Evolutionary conservation across 2,797 vertebrate genomes (phyloP), one percentile per base, ranked within the genome.

Genomic region (Erpetoichthys calabaricus): DNA sequence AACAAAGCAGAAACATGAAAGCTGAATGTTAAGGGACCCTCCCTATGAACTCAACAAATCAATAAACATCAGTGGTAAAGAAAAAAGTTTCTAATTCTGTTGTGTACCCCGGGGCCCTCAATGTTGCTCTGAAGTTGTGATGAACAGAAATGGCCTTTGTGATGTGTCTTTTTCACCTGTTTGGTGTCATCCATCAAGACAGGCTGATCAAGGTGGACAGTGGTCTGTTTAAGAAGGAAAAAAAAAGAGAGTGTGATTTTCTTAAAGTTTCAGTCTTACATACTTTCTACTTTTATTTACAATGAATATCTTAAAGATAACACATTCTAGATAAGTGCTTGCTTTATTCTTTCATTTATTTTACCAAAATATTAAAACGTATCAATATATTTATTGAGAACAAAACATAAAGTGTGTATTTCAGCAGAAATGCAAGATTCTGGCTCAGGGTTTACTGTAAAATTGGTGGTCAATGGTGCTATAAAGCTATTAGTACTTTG

Each of bases 1-100:
- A 91, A 89, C 90, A 93, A 94, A 92, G 89, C 79, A 79, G 73
- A 86, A 83, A 92, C 92, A 91, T 92, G 86, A 94, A 95, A 92
- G 90, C 78, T 71, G 77, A 80, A 77, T 90, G 88, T 91, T 91
- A 91, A 90, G 87, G 76, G 82, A 85, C 79, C 86, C 80, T 85
- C 84, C 71, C 84, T 87, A 83, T 89, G 90, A 93, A 91, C 86
- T 78, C 76, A 79, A 76, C 77, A 77, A 88, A 93, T 97, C 94
- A 92, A 98, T 96, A 92, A 88, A 89, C 90, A 89, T 90, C 89
- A 86, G 87, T 86, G 80, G 72, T 45, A 49, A 71, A 62, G 60
- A 64, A 62, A 60, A 75, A 82, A 76, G 72, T 80, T 82, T 76
- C 79, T 83, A 6, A 63, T 81, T 80, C 70, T 74, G 59, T 65